Conservation (phyloP, 2,888 invertebrate species). For the Junonia oenone region DNA sequence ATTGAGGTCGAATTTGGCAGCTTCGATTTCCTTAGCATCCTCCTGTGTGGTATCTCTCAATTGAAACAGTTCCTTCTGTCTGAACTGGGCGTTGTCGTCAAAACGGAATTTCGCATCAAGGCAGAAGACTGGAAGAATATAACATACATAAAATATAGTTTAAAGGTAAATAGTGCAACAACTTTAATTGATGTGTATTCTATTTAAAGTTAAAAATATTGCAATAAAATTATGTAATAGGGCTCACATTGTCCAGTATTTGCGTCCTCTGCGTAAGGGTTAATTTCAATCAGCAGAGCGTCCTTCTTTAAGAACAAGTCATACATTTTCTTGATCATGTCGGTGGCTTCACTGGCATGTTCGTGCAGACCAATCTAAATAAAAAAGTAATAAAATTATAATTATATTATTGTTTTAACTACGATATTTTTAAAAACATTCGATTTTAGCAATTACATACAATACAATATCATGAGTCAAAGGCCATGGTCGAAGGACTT, state of each 20-base stretch:
- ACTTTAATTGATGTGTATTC: no score
- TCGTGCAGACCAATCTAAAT: slow-evolving; percentile 85
- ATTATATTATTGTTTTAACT: no score
- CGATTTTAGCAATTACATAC: no score
- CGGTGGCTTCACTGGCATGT: slow-evolving; percentile 83
- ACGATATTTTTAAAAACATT: no score
- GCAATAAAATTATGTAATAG: background rate
- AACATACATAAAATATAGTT: background rate
- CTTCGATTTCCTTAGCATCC: slow-evolving; percentile 94
- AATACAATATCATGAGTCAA: no score
- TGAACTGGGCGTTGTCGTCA: slow-evolving; percentile 95
- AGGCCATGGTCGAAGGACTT: no score
- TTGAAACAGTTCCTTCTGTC: slow-evolving; percentile 92
- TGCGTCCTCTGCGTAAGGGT: slow-evolving; percentile 96
- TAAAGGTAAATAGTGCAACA: no score
- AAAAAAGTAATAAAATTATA: no score
- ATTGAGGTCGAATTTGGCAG: slow-evolving; percentile 92
- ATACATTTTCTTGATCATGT: slow-evolving; percentile 90
- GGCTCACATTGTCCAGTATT: slow-evolving; percentile 84
- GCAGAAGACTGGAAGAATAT: slow-evolving; percentile 85
- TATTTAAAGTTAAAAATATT: no score
- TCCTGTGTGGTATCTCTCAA: slow-evolving; percentile 94
- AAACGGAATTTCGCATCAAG: slow-evolving; percentile 97
- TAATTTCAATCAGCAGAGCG: slow-evolving; percentile 94
- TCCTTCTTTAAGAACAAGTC: slow-evolving; percentile 92